A percentile compares a stretch with the other conserved stretches of the same genome.
These are phyloP conservation scores for Siniperca knerii DNA, from an alignment of 2,113 vertebrate genomes.

Conservation along the genomic window DNA sequence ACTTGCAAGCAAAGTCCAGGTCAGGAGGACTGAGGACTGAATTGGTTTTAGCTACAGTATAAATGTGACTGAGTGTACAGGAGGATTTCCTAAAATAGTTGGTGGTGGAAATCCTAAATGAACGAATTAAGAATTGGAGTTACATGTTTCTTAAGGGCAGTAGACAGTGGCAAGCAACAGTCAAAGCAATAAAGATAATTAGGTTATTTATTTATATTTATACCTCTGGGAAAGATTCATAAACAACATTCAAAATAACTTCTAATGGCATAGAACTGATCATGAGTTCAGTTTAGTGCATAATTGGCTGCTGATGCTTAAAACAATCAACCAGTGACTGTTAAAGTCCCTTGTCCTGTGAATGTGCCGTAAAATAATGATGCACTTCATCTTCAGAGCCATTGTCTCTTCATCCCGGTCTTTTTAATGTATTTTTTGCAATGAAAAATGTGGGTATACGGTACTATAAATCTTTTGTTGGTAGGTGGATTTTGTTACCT, in stretches of 20 bases:
- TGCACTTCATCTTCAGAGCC: no score
- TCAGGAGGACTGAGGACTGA: not conserved
- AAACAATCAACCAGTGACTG: no score
- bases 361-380: no score
- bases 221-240: not conserved
- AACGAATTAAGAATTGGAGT: not conserved
- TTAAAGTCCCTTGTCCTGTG: no score
- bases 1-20: not conserved
- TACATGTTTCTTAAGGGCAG: not conserved
- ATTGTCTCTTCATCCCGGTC: no score
- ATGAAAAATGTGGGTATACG: no score
- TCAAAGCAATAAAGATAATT: conserved; percentile 34
- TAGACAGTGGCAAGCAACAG: not conserved
- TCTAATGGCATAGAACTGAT: conserved; percentile 3
- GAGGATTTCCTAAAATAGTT: not conserved
- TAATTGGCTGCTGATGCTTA: not conserved
- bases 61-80: not conserved
- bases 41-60: not conserved
- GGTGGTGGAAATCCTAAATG: no score
- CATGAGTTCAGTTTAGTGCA: not conserved
- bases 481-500: not conserved
- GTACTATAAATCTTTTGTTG: no score
- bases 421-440: no score
- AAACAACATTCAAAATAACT: not conserved
- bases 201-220: conserved; percentile 15